Evolutionary conservation across 1,140 invertebrate genomes (phyloP).

Genomic region (Drosophila ohnishii): DNA sequence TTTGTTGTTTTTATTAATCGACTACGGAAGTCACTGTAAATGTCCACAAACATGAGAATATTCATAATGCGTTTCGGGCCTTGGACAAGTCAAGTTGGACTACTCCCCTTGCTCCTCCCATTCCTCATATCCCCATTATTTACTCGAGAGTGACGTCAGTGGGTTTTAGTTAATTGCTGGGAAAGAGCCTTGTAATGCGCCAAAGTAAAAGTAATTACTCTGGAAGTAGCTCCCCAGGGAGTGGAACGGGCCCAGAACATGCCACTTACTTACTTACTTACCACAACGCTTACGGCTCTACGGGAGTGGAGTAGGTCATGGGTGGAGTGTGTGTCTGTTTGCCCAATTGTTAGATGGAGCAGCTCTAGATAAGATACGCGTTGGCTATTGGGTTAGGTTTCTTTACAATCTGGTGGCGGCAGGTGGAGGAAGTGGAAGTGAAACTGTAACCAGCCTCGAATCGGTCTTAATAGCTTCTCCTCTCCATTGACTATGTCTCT

Average conservation of each 20-base stretch:
- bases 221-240: conserved; percentile 27
- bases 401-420: neutral
- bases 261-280: conserved; percentile 21
- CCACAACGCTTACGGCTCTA: neutral
- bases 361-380: conserved; percentile 18
- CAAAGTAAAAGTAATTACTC: conserved; percentile 68
- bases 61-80: conserved; percentile 50
- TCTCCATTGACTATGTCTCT: neutral
- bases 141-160: conserved; percentile 44
- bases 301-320: conserved; percentile 45
- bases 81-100: neutral
- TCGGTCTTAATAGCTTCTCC: conserved; percentile 13
- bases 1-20: conserved; percentile 72
- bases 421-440: neutral
- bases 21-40: conserved; percentile 76
- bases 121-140: too few species aligned
- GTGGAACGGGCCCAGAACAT: conserved; percentile 40
- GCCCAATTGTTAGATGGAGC: conserved; percentile 31
- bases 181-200: conserved; percentile 42
- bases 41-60: conserved; percentile 79
- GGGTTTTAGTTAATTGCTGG: conserved; percentile 54
- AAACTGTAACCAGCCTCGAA: conserved; percentile 10
- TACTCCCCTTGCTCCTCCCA: neutral
- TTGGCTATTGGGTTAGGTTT: conserved; percentile 10
- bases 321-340: conserved; percentile 14